Conservation (phyloP, 2,113 vertebrate species). For the Dromiciops gliroides region DNA sequence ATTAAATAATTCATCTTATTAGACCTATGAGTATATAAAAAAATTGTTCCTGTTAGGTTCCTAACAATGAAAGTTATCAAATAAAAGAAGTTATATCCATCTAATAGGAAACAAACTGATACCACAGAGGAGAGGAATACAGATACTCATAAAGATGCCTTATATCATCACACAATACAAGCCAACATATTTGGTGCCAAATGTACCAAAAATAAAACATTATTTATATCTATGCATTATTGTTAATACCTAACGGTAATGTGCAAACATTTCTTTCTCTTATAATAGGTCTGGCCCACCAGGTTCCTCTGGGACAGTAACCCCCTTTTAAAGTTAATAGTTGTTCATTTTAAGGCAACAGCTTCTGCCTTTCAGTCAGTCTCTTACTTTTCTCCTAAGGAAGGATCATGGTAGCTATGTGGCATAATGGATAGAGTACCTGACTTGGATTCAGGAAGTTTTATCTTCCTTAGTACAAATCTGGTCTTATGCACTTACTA, state of each 20-base stretch:
- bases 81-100: background rate
- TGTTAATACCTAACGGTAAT: background rate
- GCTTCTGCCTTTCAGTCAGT: background rate
- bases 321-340: background rate
- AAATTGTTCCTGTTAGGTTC: background rate
- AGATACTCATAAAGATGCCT: background rate
- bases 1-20: slow-evolving; percentile 32
- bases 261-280: background rate
- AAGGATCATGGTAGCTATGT: too few relatives aligned
- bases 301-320: background rate
- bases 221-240: background rate
- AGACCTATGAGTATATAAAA: background rate
- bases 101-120: background rate
- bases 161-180: background rate
- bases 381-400: background rate
- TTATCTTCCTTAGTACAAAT: too few relatives aligned
- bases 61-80: background rate
- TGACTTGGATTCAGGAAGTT: too few relatives aligned
- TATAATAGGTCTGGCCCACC: background rate
- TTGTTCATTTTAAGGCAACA: too few relatives aligned
- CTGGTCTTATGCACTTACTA: too few relatives aligned
- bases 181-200: background rate
- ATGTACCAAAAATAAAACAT: background rate
- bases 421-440: too few relatives aligned
- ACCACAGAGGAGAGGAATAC: background rate